Evolutionary conservation across 2,888 invertebrate species (phyloP), one percentile per base, ranked within the genome.

Genomic region (Eupithecia subumbrata): DNA sequence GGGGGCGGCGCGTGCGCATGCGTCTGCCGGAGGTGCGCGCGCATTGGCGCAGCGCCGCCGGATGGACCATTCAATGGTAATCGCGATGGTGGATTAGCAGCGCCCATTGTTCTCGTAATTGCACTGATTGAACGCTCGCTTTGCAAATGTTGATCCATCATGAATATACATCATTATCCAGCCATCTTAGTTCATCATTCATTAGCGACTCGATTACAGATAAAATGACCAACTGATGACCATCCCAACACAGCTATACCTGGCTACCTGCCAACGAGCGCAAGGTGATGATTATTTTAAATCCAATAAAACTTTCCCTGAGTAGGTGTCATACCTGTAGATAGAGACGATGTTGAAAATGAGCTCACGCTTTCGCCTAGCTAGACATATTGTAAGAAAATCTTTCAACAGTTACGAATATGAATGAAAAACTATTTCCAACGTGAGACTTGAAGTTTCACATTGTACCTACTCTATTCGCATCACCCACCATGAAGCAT

Each of bases 1-100:
- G 81, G 71, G 76, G 87, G 88, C 88, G 86, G 89, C 88, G 90
- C 89, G 81, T 72, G 88, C 89, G 88, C 88, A 84, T 30, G 73
- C 40, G 73, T 56, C 79, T 22, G 66, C 63, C 45, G 64, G 63
- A 66, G 30, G 85, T 25, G 74, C 73, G 66, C 78, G 69, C 34
- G 82, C 78, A 82, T 80, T 79, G 84, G 74, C 73, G 74, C 74
- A 37, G 25, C 30, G 63, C 63, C 71, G 72, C 72, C 76, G 68
- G 72, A 75, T 76, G 73, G 48, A 76, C 45, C 73, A 79, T 77
- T 78, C 56, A 81, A 80, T 78, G 78, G 70, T 74, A 78, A 79
- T 76, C 69, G 78, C 78, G 74, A 81, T 80, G 78, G 77, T 77
- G 64, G 76, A 74, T 76, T 68, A 43, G 69, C 52, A 74, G 68